phyloP scores from a whole-genome alignment of 1,140 invertebrate species.

The Orchestia grillus region DNA sequence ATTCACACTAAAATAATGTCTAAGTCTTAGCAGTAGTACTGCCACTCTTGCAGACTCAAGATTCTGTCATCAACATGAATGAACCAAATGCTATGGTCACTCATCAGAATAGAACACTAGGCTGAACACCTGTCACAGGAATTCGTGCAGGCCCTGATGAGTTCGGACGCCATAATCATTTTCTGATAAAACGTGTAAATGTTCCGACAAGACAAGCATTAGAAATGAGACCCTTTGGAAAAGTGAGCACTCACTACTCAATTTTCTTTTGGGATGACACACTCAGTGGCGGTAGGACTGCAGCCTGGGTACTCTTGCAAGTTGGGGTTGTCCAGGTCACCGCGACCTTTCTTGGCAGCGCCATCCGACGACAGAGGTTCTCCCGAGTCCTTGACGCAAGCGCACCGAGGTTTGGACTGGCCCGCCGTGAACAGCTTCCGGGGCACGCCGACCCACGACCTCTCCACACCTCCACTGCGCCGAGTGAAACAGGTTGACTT shows the following conservation, averaged over 20 bases:
- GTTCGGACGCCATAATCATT: not conserved
- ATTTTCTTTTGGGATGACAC: not conserved
- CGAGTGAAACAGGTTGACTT: not conserved
- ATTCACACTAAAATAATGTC: not conserved
- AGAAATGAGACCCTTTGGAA: not conserved
- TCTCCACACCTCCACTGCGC: slow-evolving; percentile 84
- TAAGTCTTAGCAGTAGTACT: not conserved
- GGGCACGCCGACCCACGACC: slow-evolving; percentile 89
- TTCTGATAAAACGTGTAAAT: not conserved
- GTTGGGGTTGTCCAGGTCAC: slow-evolving; percentile 74
- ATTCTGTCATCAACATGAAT: not conserved
- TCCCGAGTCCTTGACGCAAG: slow-evolving; percentile 79
- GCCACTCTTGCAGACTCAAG: not conserved
- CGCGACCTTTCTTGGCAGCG: slow-evolving; percentile 72
- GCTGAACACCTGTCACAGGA: not conserved
- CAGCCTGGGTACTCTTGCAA: slow-evolving; percentile 78
- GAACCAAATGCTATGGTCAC: not conserved
- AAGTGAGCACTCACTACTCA: not conserved
- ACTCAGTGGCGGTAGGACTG: slow-evolving; percentile 30
- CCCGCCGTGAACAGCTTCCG: slow-evolving; percentile 81
- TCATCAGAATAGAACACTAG: not conserved
- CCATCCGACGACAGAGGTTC: slow-evolving; percentile 71
- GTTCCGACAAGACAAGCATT: not conserved
- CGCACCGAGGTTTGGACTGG: slow-evolving; percentile 79
- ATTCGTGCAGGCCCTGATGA: not conserved